Base-by-base conservation (phyloP, 2,888 invertebrate species). In the Brachyptera putata region DNA sequence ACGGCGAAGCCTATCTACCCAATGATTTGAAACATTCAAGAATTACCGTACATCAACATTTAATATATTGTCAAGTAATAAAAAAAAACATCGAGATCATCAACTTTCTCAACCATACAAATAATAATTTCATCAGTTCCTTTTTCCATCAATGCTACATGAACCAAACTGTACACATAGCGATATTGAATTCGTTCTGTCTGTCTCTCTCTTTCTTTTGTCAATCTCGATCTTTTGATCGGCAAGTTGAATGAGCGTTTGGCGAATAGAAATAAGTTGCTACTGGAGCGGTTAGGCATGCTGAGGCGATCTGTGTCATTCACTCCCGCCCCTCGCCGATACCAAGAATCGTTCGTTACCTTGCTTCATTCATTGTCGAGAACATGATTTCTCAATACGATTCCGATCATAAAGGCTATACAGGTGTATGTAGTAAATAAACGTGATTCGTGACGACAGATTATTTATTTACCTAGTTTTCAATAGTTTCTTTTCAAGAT, bases 311-410 rank as follows among this genome's bases (percentile, higher is more conserved):
- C 49, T 50, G 26, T 50, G 49, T 50, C 25, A 50, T 26, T 50
- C 49, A 30, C 49, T 50, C 49, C 16, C 49, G 49, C 21, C 41
- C 30, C 49, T 50, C 49, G 13, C 26, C 25, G 16, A 50, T 24
- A 50, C 26, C 48, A 21, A 43, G n/a, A 16, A 50, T 13, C 7
- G 26, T n/a, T 50, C 26, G 22, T 24, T 24, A 16, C 25, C 49
- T 50, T 26, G 49, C 26, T 50, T 11, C 49, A 14, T 21, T 41
- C 41, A 41, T 18, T 14, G 1, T 1, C 21, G 41, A n/a, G 13
- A 2, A n/a, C 41, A 41, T 41, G 41, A 41, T 41, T 41, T 41
- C 41, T 41, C 41, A 41, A 41, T 41, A 14, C n/a, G 14, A 14
- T 41, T n/a, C 11, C 7, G 41, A 41, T 41, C 41, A 41, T 41